These are phyloP conservation scores for Cecidostiba fungosa DNA, from an alignment of 2,888 invertebrate genomes.

Conservation along the genomic window DNA sequence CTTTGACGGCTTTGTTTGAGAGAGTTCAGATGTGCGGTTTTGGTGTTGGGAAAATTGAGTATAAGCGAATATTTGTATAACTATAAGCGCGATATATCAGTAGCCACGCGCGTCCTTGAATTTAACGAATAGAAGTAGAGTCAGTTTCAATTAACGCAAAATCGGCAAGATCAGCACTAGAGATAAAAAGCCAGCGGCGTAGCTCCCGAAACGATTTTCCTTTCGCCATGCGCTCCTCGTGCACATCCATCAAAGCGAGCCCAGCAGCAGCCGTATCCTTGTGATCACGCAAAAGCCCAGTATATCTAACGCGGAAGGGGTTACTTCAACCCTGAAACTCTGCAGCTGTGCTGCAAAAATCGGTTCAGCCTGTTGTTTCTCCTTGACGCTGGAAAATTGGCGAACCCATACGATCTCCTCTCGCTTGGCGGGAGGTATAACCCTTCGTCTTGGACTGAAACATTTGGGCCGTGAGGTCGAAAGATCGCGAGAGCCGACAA, in stretches of 20 bases:
- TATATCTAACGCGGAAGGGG: not conserved
- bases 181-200: not conserved
- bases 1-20: constrained; percentile 45
- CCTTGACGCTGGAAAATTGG: constrained; percentile 23
- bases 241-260: constrained; percentile 2
- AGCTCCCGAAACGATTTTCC: constrained; percentile 11
- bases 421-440: constrained; percentile 46
- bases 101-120: not conserved
- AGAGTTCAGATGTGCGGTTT: not conserved
- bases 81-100: no score
- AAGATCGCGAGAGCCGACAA: constrained; percentile 28
- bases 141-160: not conserved
- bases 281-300: not conserved
- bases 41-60: not conserved
- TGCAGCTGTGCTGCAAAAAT: not conserved
- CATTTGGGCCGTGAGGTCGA: not conserved
- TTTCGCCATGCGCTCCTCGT: not conserved
- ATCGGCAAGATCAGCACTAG: not conserved
- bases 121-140: not conserved
- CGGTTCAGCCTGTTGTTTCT: not conserved
- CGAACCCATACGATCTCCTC: not conserved
- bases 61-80: no score
- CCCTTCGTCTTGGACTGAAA: constrained; percentile 21
- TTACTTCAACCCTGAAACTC: not conserved
- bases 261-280: not conserved